Evolutionary conservation across 2,113 vertebrate genomes (phyloP).

Genomic region (Brienomyrus longianalis): DNA sequence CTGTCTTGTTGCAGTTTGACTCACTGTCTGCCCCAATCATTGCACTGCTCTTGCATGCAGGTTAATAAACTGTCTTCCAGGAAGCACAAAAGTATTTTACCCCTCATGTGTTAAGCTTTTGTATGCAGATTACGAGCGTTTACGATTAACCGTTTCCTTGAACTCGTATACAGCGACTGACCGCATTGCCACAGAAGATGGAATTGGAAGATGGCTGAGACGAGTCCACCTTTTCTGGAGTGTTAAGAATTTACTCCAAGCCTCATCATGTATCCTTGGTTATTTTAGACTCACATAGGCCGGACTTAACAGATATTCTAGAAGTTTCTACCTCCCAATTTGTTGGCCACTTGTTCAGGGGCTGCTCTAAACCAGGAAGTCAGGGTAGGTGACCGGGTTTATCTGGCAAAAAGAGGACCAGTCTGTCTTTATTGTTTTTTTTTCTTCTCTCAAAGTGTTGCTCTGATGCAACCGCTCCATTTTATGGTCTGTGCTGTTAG

Average conservation of each 20-base stretch:
- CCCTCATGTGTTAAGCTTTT: not conserved
- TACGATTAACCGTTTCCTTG: not conserved
- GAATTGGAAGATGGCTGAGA: not conserved
- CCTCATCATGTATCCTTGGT: not conserved
- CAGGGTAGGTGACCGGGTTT: not conserved
- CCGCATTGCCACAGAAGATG: not conserved
- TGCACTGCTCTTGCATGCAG: not conserved
- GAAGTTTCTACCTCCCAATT: not conserved
- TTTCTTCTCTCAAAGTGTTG: slow-evolving; percentile 29
- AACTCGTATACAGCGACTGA: not conserved
- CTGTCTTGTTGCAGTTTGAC: not conserved
- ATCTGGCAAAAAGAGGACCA: not conserved
- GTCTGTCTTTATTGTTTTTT: not conserved
- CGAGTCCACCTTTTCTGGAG: not conserved
- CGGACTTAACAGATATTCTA: not conserved
- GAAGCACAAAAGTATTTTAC: not conserved
- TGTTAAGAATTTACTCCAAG: not conserved
- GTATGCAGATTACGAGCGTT: not conserved
- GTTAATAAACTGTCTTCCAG: not conserved
- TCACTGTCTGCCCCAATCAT: not conserved
- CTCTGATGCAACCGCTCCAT: slow-evolving; percentile 23
- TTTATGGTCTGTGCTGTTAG: slow-evolving; percentile 29
- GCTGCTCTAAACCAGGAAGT: not conserved
- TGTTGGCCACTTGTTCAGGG: not conserved
- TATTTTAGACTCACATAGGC: not conserved